Conservation (phyloP, 2,113 vertebrate species). For the Pygoscelis adeliae region DNA sequence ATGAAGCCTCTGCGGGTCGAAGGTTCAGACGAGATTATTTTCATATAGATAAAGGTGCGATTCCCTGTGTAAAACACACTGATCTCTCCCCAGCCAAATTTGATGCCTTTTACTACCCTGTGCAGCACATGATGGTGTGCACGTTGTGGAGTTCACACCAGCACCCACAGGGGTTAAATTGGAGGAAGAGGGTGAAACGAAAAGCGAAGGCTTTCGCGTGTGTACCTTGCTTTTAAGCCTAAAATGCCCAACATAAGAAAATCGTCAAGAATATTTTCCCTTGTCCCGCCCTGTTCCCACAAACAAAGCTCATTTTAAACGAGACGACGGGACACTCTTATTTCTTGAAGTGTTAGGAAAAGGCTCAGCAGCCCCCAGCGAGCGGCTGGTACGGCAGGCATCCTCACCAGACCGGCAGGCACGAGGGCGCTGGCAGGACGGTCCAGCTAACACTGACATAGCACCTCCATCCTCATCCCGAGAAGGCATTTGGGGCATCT, state of each 20-base stretch:
- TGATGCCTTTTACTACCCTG: not conserved
- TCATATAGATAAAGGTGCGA: not conserved
- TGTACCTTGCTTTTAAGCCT: not conserved
- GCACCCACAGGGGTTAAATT: rapidly evolving
- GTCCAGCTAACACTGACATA: not conserved
- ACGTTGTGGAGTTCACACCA: rapidly evolving
- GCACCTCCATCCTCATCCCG: not conserved
- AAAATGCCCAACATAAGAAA: not conserved
- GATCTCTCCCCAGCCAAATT: not conserved
- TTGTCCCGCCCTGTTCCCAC: not conserved
- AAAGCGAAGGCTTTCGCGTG: rapidly evolving
- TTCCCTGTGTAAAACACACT: not conserved
- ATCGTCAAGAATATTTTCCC: not conserved
- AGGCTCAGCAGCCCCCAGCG: not conserved
- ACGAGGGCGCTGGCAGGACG: not conserved
- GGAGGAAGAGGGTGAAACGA: not conserved
- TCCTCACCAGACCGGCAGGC: not conserved
- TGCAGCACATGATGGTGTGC: not conserved
- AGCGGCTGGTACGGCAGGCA: not conserved
- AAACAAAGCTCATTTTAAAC: not conserved
- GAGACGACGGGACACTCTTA: not conserved
- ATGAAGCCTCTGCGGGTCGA: not conserved
- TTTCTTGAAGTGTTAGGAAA: not conserved
- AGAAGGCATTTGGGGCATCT: not conserved
- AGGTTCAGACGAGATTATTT: not conserved